phyloP scores from a whole-genome alignment of 2,888 invertebrate genomes.

The Drosophila quinaria region DNA sequence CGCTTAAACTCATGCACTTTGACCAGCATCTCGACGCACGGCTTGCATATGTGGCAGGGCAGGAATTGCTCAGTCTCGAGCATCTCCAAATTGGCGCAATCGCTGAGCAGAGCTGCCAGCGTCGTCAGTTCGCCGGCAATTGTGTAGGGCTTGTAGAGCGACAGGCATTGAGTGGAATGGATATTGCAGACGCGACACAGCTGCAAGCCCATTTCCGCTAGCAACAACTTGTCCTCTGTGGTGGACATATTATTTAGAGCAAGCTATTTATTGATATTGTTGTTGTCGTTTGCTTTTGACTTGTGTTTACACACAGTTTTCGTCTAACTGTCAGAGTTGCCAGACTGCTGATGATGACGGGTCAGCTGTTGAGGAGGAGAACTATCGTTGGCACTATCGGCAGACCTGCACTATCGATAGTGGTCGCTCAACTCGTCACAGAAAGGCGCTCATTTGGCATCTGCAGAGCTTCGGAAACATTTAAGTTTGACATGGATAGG shows the following conservation, averaged over 20 bases:
- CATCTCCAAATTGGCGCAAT: conserved; percentile 70
- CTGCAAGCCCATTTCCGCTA: conserved; percentile 37
- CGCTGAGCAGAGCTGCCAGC: conserved; percentile 76
- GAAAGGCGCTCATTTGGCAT: too few relatives aligned
- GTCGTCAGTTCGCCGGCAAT: conserved; percentile 81
- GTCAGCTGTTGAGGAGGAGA: too few relatives aligned
- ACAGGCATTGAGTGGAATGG: conserved; percentile 67
- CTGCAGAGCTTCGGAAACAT: too few relatives aligned
- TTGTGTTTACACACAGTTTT: conserved; percentile 35
- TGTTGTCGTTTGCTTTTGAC: conserved; percentile 14
- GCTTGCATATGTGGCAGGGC: conserved; percentile 77
- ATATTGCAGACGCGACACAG: conserved; percentile 82
- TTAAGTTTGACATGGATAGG: too few relatives aligned
- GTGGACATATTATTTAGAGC: conserved; percentile 29
- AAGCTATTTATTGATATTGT: background rate
- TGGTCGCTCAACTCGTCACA: too few relatives aligned
- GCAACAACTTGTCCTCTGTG: conserved; percentile 1
- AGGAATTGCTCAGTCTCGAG: conserved; percentile 71
- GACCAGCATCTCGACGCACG: conserved; percentile 70
- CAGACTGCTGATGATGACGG: conserved; percentile 9
- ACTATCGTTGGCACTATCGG: too few relatives aligned
- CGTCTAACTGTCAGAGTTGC: conserved; percentile 23
- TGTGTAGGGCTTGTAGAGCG: conserved; percentile 72
- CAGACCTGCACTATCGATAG: too few relatives aligned
- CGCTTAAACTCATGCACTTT: conserved; percentile 77